Evolutionary conservation across 1,140 invertebrate species (phyloP).

Genomic region (Sitobion miscanthi): DNA sequence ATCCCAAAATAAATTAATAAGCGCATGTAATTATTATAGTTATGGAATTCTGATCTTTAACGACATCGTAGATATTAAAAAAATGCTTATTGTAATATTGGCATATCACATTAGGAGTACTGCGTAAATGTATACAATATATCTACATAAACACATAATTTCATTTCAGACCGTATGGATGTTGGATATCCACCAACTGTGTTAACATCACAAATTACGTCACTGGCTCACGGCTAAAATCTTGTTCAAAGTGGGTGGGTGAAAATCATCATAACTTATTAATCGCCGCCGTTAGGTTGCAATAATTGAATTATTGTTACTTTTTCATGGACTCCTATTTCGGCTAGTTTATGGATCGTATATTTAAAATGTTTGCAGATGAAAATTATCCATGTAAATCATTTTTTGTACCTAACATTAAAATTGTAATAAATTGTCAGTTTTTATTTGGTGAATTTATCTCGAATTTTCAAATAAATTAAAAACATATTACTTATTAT

Average conservation of each 20-base stretch:
- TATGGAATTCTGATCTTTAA: not conserved
- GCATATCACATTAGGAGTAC: not conserved
- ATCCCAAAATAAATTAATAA: too few species aligned
- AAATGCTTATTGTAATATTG: not conserved
- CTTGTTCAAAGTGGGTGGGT: not conserved
- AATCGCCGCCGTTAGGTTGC: not conserved
- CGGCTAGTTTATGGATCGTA: too few species aligned
- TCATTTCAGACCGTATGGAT: not conserved
- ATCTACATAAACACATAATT: not conserved
- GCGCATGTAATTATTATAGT: too few species aligned
- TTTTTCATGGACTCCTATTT: not conserved
- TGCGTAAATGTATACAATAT: not conserved
- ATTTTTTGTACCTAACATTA: too few species aligned
- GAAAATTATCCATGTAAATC: too few species aligned
- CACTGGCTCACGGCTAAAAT: not conserved
- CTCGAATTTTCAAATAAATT: too few species aligned
- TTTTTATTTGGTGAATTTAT: too few species aligned
- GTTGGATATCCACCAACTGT: not conserved
- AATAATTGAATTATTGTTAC: not conserved
- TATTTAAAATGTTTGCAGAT: not conserved
- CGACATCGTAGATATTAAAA: not conserved
- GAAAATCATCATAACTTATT: not conserved
- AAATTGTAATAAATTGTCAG: too few species aligned
- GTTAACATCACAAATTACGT: not conserved
- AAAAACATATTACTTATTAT: too few species aligned